Conservation (phyloP, 2,888 invertebrate species). For the Sphinx pinastri region DNA sequence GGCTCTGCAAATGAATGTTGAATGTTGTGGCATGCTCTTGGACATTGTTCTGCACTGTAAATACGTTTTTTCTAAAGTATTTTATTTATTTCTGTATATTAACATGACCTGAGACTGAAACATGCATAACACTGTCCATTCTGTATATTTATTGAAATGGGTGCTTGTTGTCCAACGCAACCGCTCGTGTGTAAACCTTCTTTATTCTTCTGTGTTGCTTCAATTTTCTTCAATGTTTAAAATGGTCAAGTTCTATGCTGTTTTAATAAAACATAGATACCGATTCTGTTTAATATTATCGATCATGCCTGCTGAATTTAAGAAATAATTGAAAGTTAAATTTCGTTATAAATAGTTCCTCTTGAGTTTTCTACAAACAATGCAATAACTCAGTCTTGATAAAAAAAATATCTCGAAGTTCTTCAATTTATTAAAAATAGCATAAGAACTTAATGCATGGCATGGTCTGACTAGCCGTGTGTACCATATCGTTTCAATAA, state of each 20-base stretch:
- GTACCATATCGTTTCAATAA: constrained; percentile 36
- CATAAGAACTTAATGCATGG: constrained; percentile 11
- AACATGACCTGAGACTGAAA: neutral
- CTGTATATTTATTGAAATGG: constrained; percentile 21
- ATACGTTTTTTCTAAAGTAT: constrained; percentile 24
- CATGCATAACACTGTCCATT: constrained; percentile 47
- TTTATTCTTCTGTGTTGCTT: constrained; percentile 4
- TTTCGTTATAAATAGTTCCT: too few relatives aligned
- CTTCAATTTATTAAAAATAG: neutral
- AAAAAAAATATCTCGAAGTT: neutral
- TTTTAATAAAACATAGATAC: neutral
- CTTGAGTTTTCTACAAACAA: too few relatives aligned
- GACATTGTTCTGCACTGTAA: constrained; percentile 61
- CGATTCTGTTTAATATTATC: too few relatives aligned
- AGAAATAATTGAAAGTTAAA: too few relatives aligned
- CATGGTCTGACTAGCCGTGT: constrained; percentile 14
- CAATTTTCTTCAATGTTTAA: neutral
- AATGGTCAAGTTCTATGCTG: constrained; percentile 9
- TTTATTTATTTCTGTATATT: neutral
- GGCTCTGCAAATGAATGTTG: constrained; percentile 57
- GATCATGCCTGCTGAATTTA: too few relatives aligned
- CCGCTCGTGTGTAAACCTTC: constrained; percentile 2
- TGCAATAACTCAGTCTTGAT: neutral
- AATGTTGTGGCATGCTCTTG: constrained; percentile 70
- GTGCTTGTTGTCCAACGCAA: constrained; percentile 2